A percentile compares a stretch with the other conserved stretches of the same genome.
Evolutionary conservation across 2,888 invertebrate genomes (phyloP).

Genomic region (Ectemnius cavifrons): DNA sequence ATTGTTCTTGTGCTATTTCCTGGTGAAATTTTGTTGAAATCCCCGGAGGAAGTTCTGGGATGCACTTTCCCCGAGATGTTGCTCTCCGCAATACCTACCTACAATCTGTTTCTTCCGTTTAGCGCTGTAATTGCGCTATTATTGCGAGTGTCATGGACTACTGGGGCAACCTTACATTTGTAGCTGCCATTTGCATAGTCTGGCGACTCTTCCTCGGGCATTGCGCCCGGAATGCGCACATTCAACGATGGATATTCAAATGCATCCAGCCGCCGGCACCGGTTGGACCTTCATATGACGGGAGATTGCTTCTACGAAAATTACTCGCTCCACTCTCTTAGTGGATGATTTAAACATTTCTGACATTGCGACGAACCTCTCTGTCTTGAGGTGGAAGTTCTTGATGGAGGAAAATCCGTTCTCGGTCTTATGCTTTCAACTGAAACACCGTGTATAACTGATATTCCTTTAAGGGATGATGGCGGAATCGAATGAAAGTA

Average conservation of each 20-base stretch:
- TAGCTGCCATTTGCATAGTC: constrained; percentile 39
- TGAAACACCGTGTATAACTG: not conserved
- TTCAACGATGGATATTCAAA: not conserved
- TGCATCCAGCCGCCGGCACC: too few species aligned
- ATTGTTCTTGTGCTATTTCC: constrained; percentile 43
- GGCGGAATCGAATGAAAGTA: constrained; percentile 42
- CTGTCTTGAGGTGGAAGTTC: too few species aligned
- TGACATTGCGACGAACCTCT: too few species aligned
- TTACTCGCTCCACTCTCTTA: not conserved
- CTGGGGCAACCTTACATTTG: constrained; percentile 36
- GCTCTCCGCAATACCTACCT: constrained; percentile 51
- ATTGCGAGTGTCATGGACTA: constrained; percentile 44
- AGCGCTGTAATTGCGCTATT: constrained; percentile 61
- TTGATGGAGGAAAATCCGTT: too few species aligned
- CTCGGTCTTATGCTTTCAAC: too few species aligned
- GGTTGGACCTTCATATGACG: too few species aligned
- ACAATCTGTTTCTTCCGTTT: constrained; percentile 63
- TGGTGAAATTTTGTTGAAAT: constrained; percentile 45
- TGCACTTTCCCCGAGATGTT: constrained; percentile 36
- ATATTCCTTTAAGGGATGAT: not conserved
- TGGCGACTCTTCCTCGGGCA: constrained; percentile 37
- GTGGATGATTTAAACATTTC: too few species aligned
- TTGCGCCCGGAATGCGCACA: not conserved
- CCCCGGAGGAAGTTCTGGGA: constrained; percentile 33
- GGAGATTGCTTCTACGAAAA: not conserved